phyloP scores from a whole-genome alignment of 2,888 invertebrate species.

The Steinernema carpocapsae region DNA sequence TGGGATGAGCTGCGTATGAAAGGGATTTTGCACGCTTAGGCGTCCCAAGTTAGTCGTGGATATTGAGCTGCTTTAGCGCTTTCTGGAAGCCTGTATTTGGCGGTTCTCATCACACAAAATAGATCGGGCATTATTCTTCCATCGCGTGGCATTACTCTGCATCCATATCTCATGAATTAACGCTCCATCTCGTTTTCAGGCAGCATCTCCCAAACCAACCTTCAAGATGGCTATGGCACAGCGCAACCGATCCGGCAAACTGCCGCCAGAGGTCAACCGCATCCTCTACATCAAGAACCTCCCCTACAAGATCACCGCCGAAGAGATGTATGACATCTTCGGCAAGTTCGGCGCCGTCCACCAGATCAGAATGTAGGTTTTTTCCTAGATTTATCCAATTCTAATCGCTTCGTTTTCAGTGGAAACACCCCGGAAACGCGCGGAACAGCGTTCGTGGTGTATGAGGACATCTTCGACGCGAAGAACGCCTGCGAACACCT shows the following conservation, averaged over 20 bases:
- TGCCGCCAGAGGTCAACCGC: constrained; percentile 95
- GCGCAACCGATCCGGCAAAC: constrained; percentile 74
- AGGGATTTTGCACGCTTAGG: no score
- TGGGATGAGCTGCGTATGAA: no score
- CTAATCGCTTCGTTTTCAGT: constrained; percentile 70
- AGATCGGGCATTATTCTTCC: no score
- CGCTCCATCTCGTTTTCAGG: no score
- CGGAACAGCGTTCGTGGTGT: constrained; percentile 98
- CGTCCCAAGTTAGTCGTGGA: no score
- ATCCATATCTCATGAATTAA: no score
- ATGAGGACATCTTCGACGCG: constrained; percentile 99
- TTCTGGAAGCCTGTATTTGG: no score
- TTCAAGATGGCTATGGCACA: constrained; percentile 67
- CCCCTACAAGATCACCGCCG: constrained; percentile 97
- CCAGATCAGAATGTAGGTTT: constrained; percentile 92
- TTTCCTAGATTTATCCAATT: constrained; percentile 19
- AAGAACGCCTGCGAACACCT: constrained; percentile 99
- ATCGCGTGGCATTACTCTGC: no score
- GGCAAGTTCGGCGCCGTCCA: constrained; percentile 99
- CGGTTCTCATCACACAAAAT: no score
- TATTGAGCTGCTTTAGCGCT: no score
- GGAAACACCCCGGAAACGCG: constrained; percentile 96
- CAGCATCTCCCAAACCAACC: no score
- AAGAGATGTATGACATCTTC: constrained; percentile 99
- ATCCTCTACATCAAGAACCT: constrained; percentile 94